Evolutionary conservation across 2,888 invertebrate species (phyloP), one percentile per base, ranked within the genome.

Genomic region (Napeogenes sylphis): DNA sequence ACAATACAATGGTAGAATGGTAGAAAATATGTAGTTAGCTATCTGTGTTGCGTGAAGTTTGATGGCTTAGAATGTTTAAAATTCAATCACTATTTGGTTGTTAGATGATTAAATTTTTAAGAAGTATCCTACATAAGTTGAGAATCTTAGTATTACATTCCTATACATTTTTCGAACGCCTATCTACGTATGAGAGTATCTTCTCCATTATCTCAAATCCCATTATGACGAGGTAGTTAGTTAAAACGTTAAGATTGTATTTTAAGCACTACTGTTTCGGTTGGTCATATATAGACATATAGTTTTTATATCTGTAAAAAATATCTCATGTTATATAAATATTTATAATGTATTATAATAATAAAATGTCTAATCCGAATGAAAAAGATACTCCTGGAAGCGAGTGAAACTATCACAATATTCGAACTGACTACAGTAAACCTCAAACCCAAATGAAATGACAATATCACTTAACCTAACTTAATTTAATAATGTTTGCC

Each of bases 301-400:
- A 10, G 30, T 51, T 30, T 51, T 30, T n/a, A 45, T 54, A 61
- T 59, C 33, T 32, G 45, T 59, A 59, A 33, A 62, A 57, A 58
- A 60, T 55, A 21, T 45, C 42, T 56, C 38, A 21, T 45, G 30
- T 51, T 35, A 32, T 30, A 33, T 30, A 47, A n/a, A n/a, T 4
- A 30, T 12, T 54, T 60, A 59, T 63, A 56, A 46, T 21, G 57
- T 55, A 35, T 62, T 45, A 61, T 63, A 63, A 61, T 58, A 63
- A 70, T 67, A 68, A 57, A 60, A 69, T 65, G 65, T 46, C 45
- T 51, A 42, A 56, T 30, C 58, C 45, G 13, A 65, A 66, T 70
- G 82, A 86, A 83, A 78, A 82, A 85, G 83, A 84, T 84, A 84
- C 86, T 82, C 85, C 74, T 80, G 54, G 75, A 75, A 71, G 77